phyloP scores from a whole-genome alignment of 53 echinoderm and acorn worm species.

The Holothuria leucospilota region DNA sequence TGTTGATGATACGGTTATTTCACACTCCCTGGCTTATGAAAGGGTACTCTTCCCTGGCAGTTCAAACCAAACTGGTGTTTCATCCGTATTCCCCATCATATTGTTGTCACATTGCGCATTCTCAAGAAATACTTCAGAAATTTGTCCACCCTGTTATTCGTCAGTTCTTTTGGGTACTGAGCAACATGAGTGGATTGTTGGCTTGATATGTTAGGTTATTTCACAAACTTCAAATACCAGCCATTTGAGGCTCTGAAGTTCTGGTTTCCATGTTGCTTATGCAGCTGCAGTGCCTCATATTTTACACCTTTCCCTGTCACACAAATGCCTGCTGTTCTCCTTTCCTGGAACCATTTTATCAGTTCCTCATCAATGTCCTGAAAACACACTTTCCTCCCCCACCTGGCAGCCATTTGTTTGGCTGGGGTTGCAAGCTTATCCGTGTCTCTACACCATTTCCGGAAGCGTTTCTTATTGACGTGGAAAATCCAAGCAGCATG shows the following conservation, averaged over 20 bases:
- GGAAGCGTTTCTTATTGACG: too few species aligned
- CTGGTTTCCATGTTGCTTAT: not conserved
- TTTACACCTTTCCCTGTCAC: not conserved
- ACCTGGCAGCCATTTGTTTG: too few species aligned
- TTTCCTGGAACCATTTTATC: constrained; percentile 13
- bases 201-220: constrained; percentile 6
- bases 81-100: constrained; percentile 51
- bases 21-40: not conserved
- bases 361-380: constrained; percentile 33
- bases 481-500: too few species aligned
- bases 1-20: too few species aligned
- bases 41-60: constrained; percentile 52
- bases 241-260: constrained; percentile 10
- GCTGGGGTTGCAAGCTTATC: too few species aligned
- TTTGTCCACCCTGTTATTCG: not conserved
- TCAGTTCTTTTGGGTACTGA: not conserved
- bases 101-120: not conserved
- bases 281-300: not conserved
- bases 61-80: constrained; percentile 43
- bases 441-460: too few species aligned
- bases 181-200: constrained; percentile 12
- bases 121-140: constrained; percentile 42
- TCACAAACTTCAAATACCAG: constrained; percentile 21
- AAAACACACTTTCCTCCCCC: not conserved
- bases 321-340: not conserved